Conservation (phyloP, 2,888 invertebrate genomes). For the Bellardia bayeri region DNA sequence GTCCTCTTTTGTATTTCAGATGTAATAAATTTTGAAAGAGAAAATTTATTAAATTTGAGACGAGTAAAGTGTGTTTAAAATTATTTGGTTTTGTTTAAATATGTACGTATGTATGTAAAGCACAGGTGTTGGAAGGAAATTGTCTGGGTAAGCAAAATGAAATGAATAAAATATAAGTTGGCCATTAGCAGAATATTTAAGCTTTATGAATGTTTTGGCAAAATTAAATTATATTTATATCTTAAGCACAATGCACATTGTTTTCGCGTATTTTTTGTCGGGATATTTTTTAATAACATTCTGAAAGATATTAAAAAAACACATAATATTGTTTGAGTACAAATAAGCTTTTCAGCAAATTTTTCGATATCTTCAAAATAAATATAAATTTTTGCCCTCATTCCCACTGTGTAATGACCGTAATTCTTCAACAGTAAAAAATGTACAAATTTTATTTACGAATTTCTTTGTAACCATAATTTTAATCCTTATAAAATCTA, state of each 20-base stretch:
- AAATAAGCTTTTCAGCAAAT: too few species aligned
- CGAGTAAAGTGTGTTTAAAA: neutral
- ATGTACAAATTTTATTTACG: neutral
- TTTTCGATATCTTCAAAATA: too few species aligned
- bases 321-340: too few species aligned
- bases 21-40: neutral
- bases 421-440: neutral
- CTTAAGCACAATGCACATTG: too few species aligned
- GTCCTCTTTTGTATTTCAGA: neutral
- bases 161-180: neutral
- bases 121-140: neutral
- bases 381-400: too few species aligned
- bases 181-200: neutral
- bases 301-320: too few species aligned
- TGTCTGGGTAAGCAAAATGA: neutral
- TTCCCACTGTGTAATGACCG: too few species aligned
- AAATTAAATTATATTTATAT: too few species aligned
- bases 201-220: neutral
- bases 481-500: neutral
- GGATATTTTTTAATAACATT: too few species aligned
- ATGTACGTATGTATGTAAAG: neutral
- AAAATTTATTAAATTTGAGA: neutral
- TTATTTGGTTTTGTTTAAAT: neutral
- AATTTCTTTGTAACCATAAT: neutral
- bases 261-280: too few species aligned